Conservation (phyloP, 2,888 invertebrate genomes). For the Drosophila tanythrix region DNA sequence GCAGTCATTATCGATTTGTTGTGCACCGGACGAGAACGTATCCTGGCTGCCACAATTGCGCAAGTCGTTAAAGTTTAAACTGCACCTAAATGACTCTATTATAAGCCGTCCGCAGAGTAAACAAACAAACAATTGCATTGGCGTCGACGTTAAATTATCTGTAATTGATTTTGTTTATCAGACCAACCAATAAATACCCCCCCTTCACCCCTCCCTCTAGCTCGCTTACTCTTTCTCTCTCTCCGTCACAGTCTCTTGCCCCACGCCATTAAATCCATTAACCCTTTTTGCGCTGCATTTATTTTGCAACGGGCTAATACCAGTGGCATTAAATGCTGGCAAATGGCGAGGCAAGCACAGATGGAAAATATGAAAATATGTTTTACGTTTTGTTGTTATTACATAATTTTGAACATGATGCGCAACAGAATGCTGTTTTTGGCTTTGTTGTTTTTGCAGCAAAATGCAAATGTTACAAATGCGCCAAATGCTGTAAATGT, state of each 20-base stretch:
- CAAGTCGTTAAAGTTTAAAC: slow-evolving; percentile 70
- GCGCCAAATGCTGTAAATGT: slow-evolving; percentile 26
- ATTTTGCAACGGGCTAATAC: slow-evolving; percentile 28
- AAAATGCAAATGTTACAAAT: slow-evolving; percentile 34
- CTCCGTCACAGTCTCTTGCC: background rate
- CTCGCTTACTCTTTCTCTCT: background rate
- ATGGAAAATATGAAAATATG: slow-evolving; percentile 27
- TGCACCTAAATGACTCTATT: slow-evolving; percentile 78
- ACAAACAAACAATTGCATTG: slow-evolving; percentile 59
- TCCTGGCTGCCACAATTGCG: slow-evolving; percentile 45
- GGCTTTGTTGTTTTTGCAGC: slow-evolving; percentile 25
- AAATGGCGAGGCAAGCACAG: slow-evolving; percentile 3
- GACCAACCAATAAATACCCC: background rate
- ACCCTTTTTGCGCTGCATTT: slow-evolving; percentile 39
- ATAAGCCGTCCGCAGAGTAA: slow-evolving; percentile 54
- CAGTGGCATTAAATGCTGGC: slow-evolving; percentile 36
- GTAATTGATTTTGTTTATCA: slow-evolving; percentile 78
- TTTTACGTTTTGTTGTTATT: slow-evolving; percentile 50
- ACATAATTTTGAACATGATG: slow-evolving; percentile 49
- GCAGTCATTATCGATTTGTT: slow-evolving; percentile 73
- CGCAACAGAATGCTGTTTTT: slow-evolving; percentile 39
- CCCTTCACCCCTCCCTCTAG: background rate
- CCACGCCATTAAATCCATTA: slow-evolving; percentile 22
- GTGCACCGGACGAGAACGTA: slow-evolving; percentile 11
- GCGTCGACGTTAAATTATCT: slow-evolving; percentile 68